Conservation (phyloP, 2,113 vertebrate species). For the Nycticryphes semicollaris region DNA sequence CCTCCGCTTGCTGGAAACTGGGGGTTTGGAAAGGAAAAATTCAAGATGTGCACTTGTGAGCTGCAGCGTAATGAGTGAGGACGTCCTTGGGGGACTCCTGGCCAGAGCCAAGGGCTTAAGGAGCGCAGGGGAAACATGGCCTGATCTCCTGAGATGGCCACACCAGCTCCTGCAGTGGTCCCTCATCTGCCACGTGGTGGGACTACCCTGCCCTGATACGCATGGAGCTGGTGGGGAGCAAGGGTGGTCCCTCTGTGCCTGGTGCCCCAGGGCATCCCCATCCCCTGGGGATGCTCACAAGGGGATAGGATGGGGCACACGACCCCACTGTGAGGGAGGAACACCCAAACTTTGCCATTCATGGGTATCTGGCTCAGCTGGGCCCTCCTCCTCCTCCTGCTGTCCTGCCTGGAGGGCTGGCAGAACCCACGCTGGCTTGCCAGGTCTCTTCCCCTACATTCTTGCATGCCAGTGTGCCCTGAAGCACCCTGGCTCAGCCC, state of each 20-base stretch:
- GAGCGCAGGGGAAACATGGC: fast-evolving
- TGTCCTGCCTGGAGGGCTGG: not conserved
- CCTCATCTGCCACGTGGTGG: not conserved
- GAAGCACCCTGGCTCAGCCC: not conserved
- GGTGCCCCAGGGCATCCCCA: not conserved
- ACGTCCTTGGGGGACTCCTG: not conserved
- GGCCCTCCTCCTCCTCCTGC: not conserved
- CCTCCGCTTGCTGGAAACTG: not conserved
- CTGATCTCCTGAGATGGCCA: not conserved
- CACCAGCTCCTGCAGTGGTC: fast-evolving
- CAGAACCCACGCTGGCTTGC: not conserved
- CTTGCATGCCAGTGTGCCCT: fast-evolving
- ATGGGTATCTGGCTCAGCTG: not conserved
- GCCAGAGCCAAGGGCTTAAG: not conserved
- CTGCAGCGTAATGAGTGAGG: not conserved
- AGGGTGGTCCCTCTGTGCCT: not conserved
- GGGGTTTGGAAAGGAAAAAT: not conserved
- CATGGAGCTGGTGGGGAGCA: fast-evolving
- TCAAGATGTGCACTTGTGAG: not conserved
- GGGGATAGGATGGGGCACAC: not conserved
- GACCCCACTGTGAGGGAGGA: fast-evolving
- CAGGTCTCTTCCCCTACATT: not conserved
- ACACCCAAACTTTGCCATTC: not conserved
- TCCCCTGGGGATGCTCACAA: not conserved
- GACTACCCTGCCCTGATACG: not conserved